Evolutionary conservation across 2,888 invertebrate species (phyloP), one percentile per base, ranked within the genome.

Genomic region (Dasysyrphus tricinctus): DNA sequence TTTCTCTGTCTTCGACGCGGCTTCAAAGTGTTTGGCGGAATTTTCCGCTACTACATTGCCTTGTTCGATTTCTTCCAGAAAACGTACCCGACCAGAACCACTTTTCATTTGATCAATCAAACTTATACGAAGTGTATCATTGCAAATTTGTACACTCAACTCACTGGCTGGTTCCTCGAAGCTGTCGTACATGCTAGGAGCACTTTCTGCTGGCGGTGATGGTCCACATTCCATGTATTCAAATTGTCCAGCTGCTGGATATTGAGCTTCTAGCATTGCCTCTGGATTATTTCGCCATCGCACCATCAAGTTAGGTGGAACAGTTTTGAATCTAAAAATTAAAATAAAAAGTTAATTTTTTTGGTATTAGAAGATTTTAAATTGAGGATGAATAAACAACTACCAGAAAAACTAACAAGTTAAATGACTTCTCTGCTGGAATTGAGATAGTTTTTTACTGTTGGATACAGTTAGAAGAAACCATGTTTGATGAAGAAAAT

Each of bases 141-240:
- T 93, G 92, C 96, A 95, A 90, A 96, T 95, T 90, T 95, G 96
- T 90, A 96, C 95, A 90, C 95, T 95, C 90, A 95, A 92, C 90
- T 96, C 95, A 88, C 95, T 94, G 88, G 95, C 94, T 61, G 95
- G 95, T 91, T 96, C 96, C 91, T 95, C 96, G 90, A 96, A 96
- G 93, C 96, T 96, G 91, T 97, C 96, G 93, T 96, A 96, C 93
- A 96, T 95, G 91, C 96, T 96, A 88, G 96, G 96, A 57, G 96
- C 96, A 92, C 96, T 96, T 92, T 97, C 96, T 80, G 96, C 95
- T 39, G 96, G 96, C 9, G 96, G 96, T 19, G 96, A 96, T 49
- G 96, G 96, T 78, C 96, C 96, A 89, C 95, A 96, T 91, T 96
- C 96, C 94, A 96, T 96, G 92, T 95, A 96, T 92, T 95, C 95